Percentiles rank a stretch among this genome's conserved stretches.
phyloP scores from a whole-genome alignment of 2,113 vertebrate genomes.

The Columbina picui region DNA sequence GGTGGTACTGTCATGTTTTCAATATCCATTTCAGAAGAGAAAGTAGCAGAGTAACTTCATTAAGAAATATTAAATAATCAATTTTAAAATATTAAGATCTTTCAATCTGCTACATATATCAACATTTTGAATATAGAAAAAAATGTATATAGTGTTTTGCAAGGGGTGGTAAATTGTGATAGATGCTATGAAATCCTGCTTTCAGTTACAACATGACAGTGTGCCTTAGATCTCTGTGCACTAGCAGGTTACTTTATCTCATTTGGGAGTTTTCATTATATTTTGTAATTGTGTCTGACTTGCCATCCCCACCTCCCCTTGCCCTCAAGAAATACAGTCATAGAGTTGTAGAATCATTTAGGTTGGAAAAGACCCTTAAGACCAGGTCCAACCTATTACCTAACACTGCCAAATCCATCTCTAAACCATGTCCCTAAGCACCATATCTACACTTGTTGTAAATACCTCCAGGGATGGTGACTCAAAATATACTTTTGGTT shows the following conservation, averaged over 20 bases:
- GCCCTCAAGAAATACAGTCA: background rate
- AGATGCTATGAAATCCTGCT: background rate
- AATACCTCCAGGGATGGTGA: background rate
- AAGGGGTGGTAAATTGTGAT: background rate
- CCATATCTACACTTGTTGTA: rapidly evolving
- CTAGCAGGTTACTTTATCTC: background rate
- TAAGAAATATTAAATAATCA: background rate
- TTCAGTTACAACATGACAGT: background rate
- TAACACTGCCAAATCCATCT: rapidly evolving
- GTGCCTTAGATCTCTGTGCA: background rate
- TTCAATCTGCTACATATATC: background rate
- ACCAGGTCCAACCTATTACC: rapidly evolving
- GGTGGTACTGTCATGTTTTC: background rate
- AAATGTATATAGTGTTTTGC: background rate
- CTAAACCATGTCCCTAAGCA: background rate
- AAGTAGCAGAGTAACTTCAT: background rate
- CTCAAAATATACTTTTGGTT: background rate
- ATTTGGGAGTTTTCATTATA: background rate
- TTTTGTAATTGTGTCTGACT: background rate
- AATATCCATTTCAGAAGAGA: background rate
- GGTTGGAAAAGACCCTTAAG: background rate
- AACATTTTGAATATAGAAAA: background rate
- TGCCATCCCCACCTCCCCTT: too few species aligned
- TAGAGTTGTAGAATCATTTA: background rate
- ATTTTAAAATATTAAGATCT: background rate